Percentiles rank a stretch among this genome's conserved stretches.
Conservation (phyloP, 1,140 invertebrate genomes). For the Berghia stephanieae region DNA sequence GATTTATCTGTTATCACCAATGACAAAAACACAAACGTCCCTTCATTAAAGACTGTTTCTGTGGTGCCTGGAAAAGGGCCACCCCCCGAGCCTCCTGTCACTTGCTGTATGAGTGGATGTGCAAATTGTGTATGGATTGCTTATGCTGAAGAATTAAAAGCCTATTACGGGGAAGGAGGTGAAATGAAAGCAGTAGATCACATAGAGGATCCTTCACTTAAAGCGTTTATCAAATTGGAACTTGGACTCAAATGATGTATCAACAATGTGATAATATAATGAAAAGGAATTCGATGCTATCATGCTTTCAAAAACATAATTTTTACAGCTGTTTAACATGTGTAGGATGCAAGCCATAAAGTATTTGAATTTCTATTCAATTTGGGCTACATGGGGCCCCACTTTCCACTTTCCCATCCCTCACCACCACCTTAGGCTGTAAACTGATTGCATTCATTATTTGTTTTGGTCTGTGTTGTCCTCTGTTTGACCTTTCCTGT, state of each 20-base stretch:
- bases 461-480: no score
- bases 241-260: constrained; percentile 46
- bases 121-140: constrained; percentile 94
- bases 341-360: no score
- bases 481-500: no score
- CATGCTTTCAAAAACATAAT: no score
- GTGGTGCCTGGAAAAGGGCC: constrained; percentile 57
- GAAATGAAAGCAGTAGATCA: constrained; percentile 77
- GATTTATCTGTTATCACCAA: constrained; percentile 4
- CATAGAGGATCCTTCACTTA: constrained; percentile 66
- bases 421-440: no score
- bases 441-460: no score
- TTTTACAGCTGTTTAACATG: no score
- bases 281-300: no score
- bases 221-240: constrained; percentile 66
- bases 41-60: constrained; percentile 28
- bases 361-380: no score
- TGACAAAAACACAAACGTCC: neutral
- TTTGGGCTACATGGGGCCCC: no score
- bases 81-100: constrained; percentile 58
- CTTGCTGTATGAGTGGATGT: constrained; percentile 93
- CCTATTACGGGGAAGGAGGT: constrained; percentile 74
- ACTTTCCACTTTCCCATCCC: no score
- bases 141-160: constrained; percentile 84
- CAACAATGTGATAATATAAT: no score